Evolutionary conservation across 2,797 vertebrate species (phyloP).

Genomic region (Dermochelys coriacea): DNA sequence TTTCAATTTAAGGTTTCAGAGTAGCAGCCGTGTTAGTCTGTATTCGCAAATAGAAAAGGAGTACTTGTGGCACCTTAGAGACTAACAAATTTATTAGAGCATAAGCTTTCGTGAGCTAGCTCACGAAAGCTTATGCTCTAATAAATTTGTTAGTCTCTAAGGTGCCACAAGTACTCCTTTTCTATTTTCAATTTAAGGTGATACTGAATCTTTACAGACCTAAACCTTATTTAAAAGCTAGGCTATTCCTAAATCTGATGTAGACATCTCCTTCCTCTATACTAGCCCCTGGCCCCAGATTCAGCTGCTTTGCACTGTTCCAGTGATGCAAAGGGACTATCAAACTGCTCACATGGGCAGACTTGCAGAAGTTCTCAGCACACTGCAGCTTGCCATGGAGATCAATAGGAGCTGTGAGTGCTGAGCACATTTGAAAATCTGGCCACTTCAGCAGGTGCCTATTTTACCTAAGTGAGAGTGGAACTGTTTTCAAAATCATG

Average conservation of each 20-base stretch:
- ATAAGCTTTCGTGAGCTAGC: no score
- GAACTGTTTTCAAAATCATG: not conserved
- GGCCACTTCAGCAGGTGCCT: not conserved
- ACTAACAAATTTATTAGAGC: no score
- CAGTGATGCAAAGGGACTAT: not conserved
- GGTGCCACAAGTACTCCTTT: no score
- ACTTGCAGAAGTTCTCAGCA: not conserved
- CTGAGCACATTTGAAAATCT: not conserved
- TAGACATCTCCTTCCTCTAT: not conserved
- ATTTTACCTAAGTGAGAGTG: not conserved
- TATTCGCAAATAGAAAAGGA: no score
- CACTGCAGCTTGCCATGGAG: not conserved
- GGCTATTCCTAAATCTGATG: not conserved
- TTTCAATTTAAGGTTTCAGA: not conserved
- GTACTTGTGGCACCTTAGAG: no score
- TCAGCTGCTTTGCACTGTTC: not conserved
- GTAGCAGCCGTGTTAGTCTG: no score
- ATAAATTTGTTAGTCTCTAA: no score
- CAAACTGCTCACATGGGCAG: not conserved
- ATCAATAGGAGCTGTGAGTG: not conserved
- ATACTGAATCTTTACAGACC: not conserved
- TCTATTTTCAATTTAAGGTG: not conserved
- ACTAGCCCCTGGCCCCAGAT: not conserved
- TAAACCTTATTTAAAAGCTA: not conserved
- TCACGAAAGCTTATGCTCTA: no score